Base-by-base conservation (phyloP, 1,140 invertebrate species). In the Brachionus manjavacas region DNA sequence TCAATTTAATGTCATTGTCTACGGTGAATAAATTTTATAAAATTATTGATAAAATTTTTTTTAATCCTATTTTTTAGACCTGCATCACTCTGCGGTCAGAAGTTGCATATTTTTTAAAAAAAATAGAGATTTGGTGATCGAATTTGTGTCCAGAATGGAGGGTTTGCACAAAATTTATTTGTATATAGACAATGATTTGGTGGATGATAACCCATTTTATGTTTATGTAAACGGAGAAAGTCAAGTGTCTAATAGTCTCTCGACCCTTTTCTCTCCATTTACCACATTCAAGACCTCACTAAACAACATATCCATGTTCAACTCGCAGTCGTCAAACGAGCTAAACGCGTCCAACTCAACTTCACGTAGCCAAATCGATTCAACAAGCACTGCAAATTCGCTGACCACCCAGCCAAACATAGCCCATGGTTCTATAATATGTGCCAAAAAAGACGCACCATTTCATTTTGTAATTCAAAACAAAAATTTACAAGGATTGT, bases 381-480 rank as follows among this genome's bases (percentile, higher is more conserved):
- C 68, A 20, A 72, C 68, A 20, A 41, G 14, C 7, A 72, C 68
- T 6, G 8, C 31, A 39, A 72, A 43, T n/a, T 41, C 68, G 9
- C 11, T 72, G 16, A 41, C 31, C 1, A 20, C 31, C 9, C 35
- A 39, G 16, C 68, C 68, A 7, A 76, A 28, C 41, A 76, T 76
- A 49, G 23, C 43, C 6, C 8, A 49, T 23, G 72, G 43, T 25
- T 49, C 43, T 46, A 76, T 76, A 49, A 76, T 49, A 28, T 76
- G 43, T 35, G 72, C 72, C 25, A 76, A 76, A 76, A 49, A 49
- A 25, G 52, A 76, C 16, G 20, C 16, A 76, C 41, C 39, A 25
- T 76, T 76, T 76, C 72, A 76, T 46, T 76, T 49, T 46, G 43
- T 76, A 14, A 49, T 76, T 76, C 39, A 76, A 25, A 76, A 49